These are phyloP conservation scores for Cryptosula pallasiana DNA, from an alignment of 2,888 invertebrate species.

Conservation along the genomic window DNA sequence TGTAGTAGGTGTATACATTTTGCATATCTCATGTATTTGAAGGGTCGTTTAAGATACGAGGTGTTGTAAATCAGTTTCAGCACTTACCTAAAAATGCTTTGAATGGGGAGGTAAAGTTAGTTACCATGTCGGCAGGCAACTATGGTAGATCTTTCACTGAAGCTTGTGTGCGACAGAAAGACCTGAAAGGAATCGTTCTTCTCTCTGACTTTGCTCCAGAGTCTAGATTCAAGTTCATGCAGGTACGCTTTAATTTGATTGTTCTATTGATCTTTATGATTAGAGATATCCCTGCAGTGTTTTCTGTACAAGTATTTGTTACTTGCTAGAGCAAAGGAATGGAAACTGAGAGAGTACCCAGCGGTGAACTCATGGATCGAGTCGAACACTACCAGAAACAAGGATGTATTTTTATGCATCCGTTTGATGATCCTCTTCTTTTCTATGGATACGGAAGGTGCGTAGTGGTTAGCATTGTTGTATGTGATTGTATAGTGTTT, in stretches of 20 bases:
- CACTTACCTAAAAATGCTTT: slow-evolving; percentile 32
- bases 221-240: slow-evolving; percentile 37
- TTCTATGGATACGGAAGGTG: slow-evolving; percentile 34
- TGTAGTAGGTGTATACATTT: not conserved
- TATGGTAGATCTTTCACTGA: slow-evolving; percentile 51
- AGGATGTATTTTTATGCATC: slow-evolving; percentile 37
- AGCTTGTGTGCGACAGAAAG: slow-evolving; percentile 32
- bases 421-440: slow-evolving; percentile 44
- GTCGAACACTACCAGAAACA: slow-evolving; percentile 35
- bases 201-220: slow-evolving; percentile 46
- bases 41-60: slow-evolving; percentile 52
- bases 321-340: slow-evolving; percentile 38
- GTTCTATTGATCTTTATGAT: no score
- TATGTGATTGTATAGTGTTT: no score
- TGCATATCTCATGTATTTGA: not conserved
- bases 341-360: slow-evolving; percentile 34
- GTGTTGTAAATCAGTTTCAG: slow-evolving; percentile 43
- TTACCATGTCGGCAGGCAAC: slow-evolving; percentile 51
- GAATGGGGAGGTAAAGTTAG: slow-evolving; percentile 33
- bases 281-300: no score
- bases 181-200: slow-evolving; percentile 36
- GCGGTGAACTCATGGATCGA: slow-evolving; percentile 32
- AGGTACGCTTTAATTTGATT: no score
- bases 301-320: no score
- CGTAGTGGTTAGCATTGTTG: no score